Percentiles rank a stretch among this genome's conserved stretches.
Conservation (phyloP, 2,888 invertebrate genomes). For the Oeneis ivallda region DNA sequence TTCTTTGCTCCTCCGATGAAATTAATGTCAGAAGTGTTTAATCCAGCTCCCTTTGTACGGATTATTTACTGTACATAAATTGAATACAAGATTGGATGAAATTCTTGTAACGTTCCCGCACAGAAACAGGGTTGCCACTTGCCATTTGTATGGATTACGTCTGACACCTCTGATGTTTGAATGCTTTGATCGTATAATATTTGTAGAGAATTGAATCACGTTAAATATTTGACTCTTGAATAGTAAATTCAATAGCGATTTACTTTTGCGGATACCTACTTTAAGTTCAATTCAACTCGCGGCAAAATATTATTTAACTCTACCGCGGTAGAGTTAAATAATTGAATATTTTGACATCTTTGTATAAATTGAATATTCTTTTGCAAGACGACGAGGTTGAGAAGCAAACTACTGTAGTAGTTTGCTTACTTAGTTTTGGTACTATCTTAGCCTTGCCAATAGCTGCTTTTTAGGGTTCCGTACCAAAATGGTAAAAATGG, state of each 20-base stretch:
- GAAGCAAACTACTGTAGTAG: background rate
- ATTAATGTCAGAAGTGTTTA: conserved; percentile 27
- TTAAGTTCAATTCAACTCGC: background rate
- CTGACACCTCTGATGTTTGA: conserved; percentile 6
- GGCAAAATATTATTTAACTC: background rate
- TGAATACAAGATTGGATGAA: conserved; percentile 15
- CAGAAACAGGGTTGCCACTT: conserved; percentile 10
- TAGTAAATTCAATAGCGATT: background rate
- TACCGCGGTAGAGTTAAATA: background rate
- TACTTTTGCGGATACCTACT: background rate
- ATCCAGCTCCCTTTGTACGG: conserved; percentile 14
- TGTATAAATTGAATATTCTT: background rate
- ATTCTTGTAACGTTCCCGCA: conserved; percentile 5
- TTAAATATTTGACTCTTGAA: background rate
- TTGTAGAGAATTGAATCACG: background rate
- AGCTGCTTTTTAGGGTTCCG: too few species aligned
- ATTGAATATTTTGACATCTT: background rate
- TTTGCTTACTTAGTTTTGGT: too few species aligned
- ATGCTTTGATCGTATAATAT: conserved; percentile 11
- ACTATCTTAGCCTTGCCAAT: too few species aligned
- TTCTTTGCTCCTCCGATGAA: conserved; percentile 22
- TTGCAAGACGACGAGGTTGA: too few species aligned
- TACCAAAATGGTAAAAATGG: too few species aligned
- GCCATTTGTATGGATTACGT: conserved; percentile 13
- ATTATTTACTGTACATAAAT: conserved; percentile 15